Base-by-base conservation (phyloP, 2,797 vertebrate species). In the Pipistrellus nathusii region DNA sequence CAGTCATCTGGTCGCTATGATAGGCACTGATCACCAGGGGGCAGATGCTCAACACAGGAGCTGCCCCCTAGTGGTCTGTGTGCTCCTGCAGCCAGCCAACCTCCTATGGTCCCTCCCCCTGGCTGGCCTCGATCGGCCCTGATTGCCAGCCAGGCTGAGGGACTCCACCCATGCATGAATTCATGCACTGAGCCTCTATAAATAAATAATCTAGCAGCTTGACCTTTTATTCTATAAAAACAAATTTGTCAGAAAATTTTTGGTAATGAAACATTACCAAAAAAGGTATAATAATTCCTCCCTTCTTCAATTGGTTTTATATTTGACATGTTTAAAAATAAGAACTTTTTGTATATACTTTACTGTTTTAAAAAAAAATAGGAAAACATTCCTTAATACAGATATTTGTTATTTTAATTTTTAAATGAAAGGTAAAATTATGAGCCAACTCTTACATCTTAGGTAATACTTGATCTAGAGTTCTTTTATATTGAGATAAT, bases 341-440 rank as follows among this genome's bases (percentile, higher is more conserved):
- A 87, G 44, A 95, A 80, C 53, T 68, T 95, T 38, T 69, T 55
- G 7, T 51, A 15, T 83, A 73, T 69, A 75, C 23, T 69, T 95
- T 53, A 13, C 59, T 90, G 8, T 75, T 91, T 88, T 92, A 38
- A 77, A 85, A 87, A 59, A 59, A 87, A 59, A 87, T 53, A 25
- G 80, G 55, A 92, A 69, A 35, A 3, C 14, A 89, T 84, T 25
- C 13, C 4, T 83, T 93, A 71, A 83, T 94, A 35, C 8, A 75
- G 20, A 35, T 21, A 35, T 21, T 68, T 57, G 21, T 55, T 78
- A 25, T 77, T 86, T 94, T 85, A 93, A 85, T 18, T 77, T 94
- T 94, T 94, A 17, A 94, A 77, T 91, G 55, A 88, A 94, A 94
- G 92, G 55, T 92, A 82, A 94, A 97, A 81, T 88, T 77, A 17